Evolutionary conservation across 2,888 invertebrate genomes (phyloP), one percentile per base, ranked within the genome.

Genomic region (Tipula helvola): DNA sequence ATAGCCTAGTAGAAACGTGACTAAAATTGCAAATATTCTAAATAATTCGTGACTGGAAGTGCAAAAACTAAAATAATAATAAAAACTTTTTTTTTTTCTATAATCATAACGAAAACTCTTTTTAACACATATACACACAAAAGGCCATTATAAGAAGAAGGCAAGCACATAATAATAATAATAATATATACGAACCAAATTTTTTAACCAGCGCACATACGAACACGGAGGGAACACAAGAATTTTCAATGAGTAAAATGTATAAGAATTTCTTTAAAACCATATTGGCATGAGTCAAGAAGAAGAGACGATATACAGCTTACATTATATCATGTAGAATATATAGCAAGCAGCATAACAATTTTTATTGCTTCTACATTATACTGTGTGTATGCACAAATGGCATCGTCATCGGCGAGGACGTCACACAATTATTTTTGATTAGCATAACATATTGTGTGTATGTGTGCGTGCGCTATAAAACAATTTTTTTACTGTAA

Each of bases 11-110:
- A 47, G 39, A 87, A 85, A 87, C 87, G 87, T 87, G 87, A 87
- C 85, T 36, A 47, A 85, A 47, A 87, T 87, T 52, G 18, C 39
- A 87, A 87, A n/a, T 85, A 85, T 85, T 85, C 85, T 16, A 52
- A 47, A 85, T 39, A 85, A 28, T 83, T 87, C 87, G 87, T 87
- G 87, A 87, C 87, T 87, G 85, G 87, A 87, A 87, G 85, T 84
- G 84, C 84, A 84, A 84, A 84, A 84, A 84, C 39, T 36, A 84
- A 84, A 41, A 36, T 36, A 28, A 28, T 28, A 28, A 28, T 28
- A 28, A 71, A 71, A 83, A 83, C n/a, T 8, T 28, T 10, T 71
- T 39, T 39, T 52, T 71, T 71, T 57, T 16, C 57, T 18, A 71
- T 71, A 18, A 71, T 71, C 71, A 71, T 71, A 71, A 71, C 18